phyloP scores from a whole-genome alignment of 64 coral and sea anemone genomes.

The Porites australiensis region DNA sequence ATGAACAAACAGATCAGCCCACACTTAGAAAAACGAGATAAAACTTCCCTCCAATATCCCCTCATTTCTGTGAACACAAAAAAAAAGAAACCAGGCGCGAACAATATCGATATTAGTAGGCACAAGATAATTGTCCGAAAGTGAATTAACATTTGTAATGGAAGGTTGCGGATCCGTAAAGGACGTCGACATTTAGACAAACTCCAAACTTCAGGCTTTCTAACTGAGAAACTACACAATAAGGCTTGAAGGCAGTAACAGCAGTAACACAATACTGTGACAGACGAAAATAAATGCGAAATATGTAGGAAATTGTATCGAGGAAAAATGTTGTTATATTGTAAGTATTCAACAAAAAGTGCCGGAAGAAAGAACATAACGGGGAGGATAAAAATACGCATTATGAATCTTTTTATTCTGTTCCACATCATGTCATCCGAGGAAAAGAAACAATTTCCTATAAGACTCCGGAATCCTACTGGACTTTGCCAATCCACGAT shows the following conservation, averaged over 20 bases:
- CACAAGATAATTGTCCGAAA: no score
- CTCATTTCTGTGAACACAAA: no score
- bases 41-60: no score
- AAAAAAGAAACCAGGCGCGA: no score
- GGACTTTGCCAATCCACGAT: background rate
- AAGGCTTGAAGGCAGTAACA: background rate
- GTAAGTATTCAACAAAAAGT: background rate
- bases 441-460: constrained; percentile 4
- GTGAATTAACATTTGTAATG: no score
- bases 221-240: background rate
- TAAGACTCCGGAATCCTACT: background rate
- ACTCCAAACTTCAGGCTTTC: no score
- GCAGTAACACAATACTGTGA: background rate
- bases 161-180: no score
- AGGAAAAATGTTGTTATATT: background rate
- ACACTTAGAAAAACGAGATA: no score
- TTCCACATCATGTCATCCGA: background rate
- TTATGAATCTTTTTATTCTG: background rate
- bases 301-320: background rate
- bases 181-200: no score
- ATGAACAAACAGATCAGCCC: no score
- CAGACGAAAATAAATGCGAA: background rate
- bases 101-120: no score
- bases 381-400: background rate
- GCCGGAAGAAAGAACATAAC: background rate